These are phyloP conservation scores for Phrynocephalus versicolor DNA, from an alignment of 2,113 vertebrate genomes.

Conservation along the genomic window DNA sequence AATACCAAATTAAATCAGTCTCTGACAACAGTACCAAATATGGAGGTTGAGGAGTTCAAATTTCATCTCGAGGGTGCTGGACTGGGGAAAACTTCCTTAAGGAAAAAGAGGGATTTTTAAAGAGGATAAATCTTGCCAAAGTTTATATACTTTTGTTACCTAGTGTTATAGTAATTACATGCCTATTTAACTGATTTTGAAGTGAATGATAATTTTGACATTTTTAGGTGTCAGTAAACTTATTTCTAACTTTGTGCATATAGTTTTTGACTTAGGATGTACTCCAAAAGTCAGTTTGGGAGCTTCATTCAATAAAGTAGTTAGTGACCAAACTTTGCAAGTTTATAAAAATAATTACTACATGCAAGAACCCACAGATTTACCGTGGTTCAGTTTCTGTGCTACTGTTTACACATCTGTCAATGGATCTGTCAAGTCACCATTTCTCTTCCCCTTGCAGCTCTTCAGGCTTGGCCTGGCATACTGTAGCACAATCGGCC, in stretches of 20 bases:
- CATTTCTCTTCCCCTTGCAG: background rate
- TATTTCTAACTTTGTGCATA: background rate
- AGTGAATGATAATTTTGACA: rapidly evolving
- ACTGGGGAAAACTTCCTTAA: background rate
- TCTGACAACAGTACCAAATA: background rate
- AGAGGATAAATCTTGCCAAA: conserved; percentile 50
- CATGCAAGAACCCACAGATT: background rate
- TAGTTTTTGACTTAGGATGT: background rate
- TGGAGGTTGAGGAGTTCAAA: background rate
- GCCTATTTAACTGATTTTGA: conserved; percentile 16
- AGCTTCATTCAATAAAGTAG: background rate
- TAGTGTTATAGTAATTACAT: background rate
- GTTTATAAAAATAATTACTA: background rate
- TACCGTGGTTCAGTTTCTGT: background rate
- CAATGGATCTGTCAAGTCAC: background rate
- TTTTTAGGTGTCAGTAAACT: background rate
- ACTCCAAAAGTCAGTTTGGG: background rate
- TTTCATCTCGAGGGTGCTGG: background rate
- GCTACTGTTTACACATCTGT: background rate
- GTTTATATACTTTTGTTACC: conserved; percentile 1
- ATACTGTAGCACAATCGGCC: background rate
- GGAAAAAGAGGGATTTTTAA: conserved; percentile 43
- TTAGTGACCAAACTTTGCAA: background rate
- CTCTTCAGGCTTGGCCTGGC: background rate
- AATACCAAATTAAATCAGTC: background rate